Conservation (phyloP, 2,113 vertebrate genomes). For the Diphyllodes magnificus region DNA sequence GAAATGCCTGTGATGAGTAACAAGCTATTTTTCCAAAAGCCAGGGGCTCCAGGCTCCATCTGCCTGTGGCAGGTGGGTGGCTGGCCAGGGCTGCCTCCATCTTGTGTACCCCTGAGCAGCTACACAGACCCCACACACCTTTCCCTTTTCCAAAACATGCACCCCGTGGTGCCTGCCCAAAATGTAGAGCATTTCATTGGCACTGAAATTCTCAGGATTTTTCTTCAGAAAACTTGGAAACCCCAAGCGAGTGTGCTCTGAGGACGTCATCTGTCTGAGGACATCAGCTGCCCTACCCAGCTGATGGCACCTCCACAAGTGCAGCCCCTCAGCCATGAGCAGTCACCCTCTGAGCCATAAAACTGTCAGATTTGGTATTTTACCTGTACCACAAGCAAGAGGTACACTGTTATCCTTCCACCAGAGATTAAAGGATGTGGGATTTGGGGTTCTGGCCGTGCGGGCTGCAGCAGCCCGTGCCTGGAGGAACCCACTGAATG, state of each 20-base stretch:
- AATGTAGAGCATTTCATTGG: neutral
- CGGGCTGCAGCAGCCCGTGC: fast-evolving
- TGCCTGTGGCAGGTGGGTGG: fast-evolving
- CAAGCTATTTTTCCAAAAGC: neutral
- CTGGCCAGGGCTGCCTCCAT: neutral
- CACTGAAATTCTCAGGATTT: neutral
- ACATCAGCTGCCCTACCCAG: fast-evolving
- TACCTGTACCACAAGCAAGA: neutral
- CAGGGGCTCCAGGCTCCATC: fast-evolving
- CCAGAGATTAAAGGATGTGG: neutral
- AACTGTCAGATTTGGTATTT: neutral
- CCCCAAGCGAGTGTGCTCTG: fast-evolving
- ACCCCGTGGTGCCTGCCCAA: fast-evolving
- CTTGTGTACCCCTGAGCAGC: neutral
- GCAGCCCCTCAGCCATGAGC: neutral
- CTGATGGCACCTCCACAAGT: neutral
- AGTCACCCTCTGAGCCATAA: neutral
- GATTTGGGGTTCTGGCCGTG: neutral
- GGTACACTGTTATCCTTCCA: neutral
- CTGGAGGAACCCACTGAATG: fast-evolving
- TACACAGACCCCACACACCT: neutral
- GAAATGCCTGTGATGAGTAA: neutral
- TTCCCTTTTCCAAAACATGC: neutral
- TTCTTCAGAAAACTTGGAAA: neutral
- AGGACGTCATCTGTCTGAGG: neutral